Evolutionary conservation across 2,113 vertebrate species (phyloP).

Genomic region (Monarcha castaneiventris): DNA sequence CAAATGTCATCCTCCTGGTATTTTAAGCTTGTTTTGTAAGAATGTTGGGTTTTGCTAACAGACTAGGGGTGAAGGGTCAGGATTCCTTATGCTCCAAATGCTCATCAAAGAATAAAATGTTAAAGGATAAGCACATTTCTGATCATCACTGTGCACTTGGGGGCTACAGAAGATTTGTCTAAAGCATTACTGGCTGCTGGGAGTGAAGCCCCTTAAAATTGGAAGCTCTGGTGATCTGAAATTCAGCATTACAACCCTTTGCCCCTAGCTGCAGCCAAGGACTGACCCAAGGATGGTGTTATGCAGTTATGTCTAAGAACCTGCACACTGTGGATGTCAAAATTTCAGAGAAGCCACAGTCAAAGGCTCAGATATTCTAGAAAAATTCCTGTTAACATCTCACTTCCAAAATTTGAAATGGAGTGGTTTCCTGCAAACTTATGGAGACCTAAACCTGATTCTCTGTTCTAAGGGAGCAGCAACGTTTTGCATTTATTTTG

Average conservation of each 20-base stretch:
- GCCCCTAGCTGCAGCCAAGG: neutral
- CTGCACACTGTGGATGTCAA: neutral
- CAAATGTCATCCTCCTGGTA: neutral
- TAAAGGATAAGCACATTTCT: neutral
- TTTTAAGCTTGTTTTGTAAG: neutral
- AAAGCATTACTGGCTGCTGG: neutral
- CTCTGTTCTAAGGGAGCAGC: neutral
- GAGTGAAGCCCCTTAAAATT: neutral
- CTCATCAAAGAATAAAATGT: neutral
- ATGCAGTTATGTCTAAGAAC: neutral
- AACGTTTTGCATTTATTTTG: neutral
- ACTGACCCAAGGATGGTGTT: neutral
- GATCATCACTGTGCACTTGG: neutral
- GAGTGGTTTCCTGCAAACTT: neutral
- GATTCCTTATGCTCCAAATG: neutral
- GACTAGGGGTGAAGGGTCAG: neutral
- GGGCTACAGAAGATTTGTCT: neutral
- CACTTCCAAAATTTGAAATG: neutral
- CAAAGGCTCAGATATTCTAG: neutral
- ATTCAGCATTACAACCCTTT: neutral
- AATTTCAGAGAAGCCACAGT: neutral
- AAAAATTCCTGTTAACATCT: neutral
- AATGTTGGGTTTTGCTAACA: neutral
- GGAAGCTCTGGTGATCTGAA: neutral
- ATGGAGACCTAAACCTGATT: neutral